phyloP scores from a whole-genome alignment of 1,140 invertebrate species.

The Delia radicum region DNA sequence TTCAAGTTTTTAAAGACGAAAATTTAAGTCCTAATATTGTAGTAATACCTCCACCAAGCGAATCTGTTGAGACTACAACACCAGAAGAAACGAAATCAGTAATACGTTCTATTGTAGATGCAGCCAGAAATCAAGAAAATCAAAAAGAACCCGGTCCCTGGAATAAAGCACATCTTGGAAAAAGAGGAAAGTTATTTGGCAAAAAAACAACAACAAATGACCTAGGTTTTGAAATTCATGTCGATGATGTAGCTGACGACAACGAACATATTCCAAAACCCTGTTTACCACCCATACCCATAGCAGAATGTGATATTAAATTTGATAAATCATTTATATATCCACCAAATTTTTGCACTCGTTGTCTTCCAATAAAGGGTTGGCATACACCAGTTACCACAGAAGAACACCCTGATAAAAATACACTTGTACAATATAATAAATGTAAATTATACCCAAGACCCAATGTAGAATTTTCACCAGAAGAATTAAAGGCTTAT shows the following conservation, averaged over 20 bases:
- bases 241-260: slow-evolving; percentile 47
- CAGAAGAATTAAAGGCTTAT: slow-evolving; percentile 45
- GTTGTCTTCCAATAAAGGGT: slow-evolving; percentile 32
- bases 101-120: slow-evolving; percentile 59
- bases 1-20: slow-evolving; percentile 49
- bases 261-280: slow-evolving; percentile 36
- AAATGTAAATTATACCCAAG: slow-evolving; percentile 47
- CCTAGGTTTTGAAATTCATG: slow-evolving; percentile 44
- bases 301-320: slow-evolving; percentile 39
- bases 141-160: slow-evolving; percentile 66
- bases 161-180: slow-evolving; percentile 56
- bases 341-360: slow-evolving; percentile 37
- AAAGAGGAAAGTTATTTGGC: slow-evolving; percentile 45
- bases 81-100: slow-evolving; percentile 28
- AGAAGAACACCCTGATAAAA: slow-evolving; percentile 37
- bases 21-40: slow-evolving; percentile 35
- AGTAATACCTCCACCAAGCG: not conserved
- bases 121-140: slow-evolving; percentile 60
- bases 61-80: not conserved
- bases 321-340: slow-evolving; percentile 36
- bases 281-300: slow-evolving; percentile 24
- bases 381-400: slow-evolving; percentile 47
- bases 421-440: slow-evolving; percentile 41
- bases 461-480: slow-evolving; percentile 42
- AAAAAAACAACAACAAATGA: slow-evolving; percentile 27